Conservation (phyloP, 1,140 invertebrate species). For the Popillia japonica region DNA sequence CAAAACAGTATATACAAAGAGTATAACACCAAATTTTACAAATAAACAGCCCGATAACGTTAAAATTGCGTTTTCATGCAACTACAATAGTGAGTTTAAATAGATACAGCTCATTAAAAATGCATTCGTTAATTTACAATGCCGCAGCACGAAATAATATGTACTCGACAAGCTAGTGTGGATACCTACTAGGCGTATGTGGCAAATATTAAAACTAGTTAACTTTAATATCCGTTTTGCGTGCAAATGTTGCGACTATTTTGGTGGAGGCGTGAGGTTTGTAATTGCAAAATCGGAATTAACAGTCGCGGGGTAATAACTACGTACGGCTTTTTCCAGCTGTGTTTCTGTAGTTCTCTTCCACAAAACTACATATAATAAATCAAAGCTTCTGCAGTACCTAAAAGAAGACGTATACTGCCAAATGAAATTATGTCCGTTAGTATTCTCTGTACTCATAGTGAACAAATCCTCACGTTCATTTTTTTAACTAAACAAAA, state of each 20-base stretch:
- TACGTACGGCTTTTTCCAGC: not conserved
- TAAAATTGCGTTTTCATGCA: not conserved
- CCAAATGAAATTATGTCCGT: no score
- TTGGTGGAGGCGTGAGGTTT: not conserved
- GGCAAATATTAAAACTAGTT: slow-evolving; percentile 26
- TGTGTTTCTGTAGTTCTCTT: not conserved
- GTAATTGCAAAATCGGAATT: slow-evolving; percentile 18
- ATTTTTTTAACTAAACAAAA: no score
- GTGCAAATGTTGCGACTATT: slow-evolving; percentile 21
- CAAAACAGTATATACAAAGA: not conserved
- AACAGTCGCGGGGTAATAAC: not conserved
- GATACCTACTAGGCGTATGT: not conserved
- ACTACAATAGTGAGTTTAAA: not conserved
- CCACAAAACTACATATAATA: not conserved
- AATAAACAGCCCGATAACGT: slow-evolving; percentile 10
- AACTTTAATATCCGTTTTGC: slow-evolving; percentile 26
- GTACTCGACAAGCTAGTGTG: not conserved
- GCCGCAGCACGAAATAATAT: not conserved
- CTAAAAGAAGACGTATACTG: no score
- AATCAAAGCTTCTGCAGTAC: not conserved
- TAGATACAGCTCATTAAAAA: slow-evolving; percentile 17
- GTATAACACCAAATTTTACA: not conserved
- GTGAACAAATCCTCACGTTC: no score
- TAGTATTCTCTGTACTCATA: no score
- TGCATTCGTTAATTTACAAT: slow-evolving; percentile 23